Percentiles rank a stretch among this genome's conserved stretches.
Evolutionary conservation across 1,140 invertebrate genomes (phyloP).

Genomic region (Druon quercuslanigerum): DNA sequence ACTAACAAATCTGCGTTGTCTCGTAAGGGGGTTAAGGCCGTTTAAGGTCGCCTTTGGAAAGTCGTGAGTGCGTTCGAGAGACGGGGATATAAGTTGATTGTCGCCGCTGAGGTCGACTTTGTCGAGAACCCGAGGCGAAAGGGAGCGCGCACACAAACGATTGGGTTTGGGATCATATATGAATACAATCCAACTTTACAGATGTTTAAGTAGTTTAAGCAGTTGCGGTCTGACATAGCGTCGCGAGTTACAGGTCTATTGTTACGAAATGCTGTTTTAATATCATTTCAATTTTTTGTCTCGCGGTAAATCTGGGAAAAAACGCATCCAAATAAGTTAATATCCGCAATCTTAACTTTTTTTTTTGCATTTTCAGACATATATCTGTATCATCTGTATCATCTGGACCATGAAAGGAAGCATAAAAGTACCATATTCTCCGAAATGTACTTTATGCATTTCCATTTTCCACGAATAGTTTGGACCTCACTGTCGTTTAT

Average conservation of each 20-base stretch:
- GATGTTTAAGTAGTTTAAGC: slow-evolving; percentile 20
- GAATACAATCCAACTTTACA: not conserved
- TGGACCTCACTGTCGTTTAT: too few relatives aligned
- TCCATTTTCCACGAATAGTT: too few relatives aligned
- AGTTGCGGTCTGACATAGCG: slow-evolving; percentile 14
- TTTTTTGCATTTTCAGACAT: too few relatives aligned
- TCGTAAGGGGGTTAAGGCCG: slow-evolving; percentile 57
- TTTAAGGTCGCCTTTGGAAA: slow-evolving; percentile 61
- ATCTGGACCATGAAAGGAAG: too few relatives aligned
- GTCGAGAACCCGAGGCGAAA: slow-evolving; percentile 44
- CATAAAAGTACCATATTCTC: too few relatives aligned
- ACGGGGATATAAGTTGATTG: slow-evolving; percentile 38
- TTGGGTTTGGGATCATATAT: slow-evolving; percentile 35
- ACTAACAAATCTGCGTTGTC: slow-evolving; percentile 41
- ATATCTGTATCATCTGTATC: too few relatives aligned
- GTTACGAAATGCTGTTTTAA: slow-evolving; percentile 22
- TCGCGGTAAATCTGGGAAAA: not conserved
- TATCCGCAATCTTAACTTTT: too few relatives aligned
- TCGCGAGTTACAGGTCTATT: slow-evolving; percentile 17
- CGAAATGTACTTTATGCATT: too few relatives aligned
- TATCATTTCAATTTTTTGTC: slow-evolving; percentile 5
- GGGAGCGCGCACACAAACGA: slow-evolving; percentile 41
- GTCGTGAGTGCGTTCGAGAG: slow-evolving; percentile 47
- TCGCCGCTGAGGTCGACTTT: slow-evolving; percentile 35
- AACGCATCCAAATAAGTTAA: too few relatives aligned